These are phyloP conservation scores for Reticulitermes speratus DNA, from an alignment of 1,140 invertebrate species.

Conservation along the genomic window DNA sequence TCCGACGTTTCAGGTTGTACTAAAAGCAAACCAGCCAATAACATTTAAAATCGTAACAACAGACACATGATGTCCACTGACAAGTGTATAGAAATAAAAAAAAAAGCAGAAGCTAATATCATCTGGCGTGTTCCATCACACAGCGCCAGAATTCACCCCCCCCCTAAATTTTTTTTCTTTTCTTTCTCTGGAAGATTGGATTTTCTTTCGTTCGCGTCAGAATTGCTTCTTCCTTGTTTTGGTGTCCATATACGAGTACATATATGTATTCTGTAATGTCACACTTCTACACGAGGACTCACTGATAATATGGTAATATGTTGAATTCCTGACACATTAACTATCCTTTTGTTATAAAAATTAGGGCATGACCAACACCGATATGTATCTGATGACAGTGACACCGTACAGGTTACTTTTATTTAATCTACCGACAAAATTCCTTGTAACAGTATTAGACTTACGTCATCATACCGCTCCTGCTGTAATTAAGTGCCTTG, in stretches of 20 bases:
- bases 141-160: not conserved
- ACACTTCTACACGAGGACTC: not conserved
- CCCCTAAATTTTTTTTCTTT: too few relatives aligned
- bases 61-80: not conserved
- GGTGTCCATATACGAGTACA: not conserved
- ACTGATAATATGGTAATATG: not conserved
- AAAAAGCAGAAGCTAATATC: not conserved
- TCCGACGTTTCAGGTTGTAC: too few relatives aligned
- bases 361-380: too few relatives aligned
- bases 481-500: too few relatives aligned
- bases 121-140: not conserved
- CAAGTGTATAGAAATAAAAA: not conserved
- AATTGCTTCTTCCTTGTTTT: not conserved
- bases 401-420: too few relatives aligned
- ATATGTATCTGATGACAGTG: too few relatives aligned
- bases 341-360: too few relatives aligned
- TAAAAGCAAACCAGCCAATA: too few relatives aligned
- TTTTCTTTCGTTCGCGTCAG: not conserved
- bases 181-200: not conserved
- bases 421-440: too few relatives aligned
- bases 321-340: too few relatives aligned
- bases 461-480: too few relatives aligned
- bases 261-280: not conserved
- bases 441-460: too few relatives aligned
- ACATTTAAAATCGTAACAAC: not conserved